Base-by-base conservation (phyloP, 2,888 invertebrate genomes). In the Acanthosepion lycidas region DNA sequence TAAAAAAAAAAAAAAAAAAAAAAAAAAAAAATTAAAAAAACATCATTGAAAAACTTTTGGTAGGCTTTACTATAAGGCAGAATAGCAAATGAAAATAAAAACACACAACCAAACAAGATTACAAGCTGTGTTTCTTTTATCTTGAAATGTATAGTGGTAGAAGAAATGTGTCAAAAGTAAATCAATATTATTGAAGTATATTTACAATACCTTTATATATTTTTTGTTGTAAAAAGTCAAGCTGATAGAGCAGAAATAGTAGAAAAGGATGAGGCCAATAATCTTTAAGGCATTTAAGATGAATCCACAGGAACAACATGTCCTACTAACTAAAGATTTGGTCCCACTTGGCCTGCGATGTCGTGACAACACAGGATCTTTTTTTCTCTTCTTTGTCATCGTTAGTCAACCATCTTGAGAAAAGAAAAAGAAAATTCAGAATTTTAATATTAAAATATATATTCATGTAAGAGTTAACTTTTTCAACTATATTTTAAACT, bases 181-280 rank as follows among this genome's bases (percentile, higher is more conserved):
- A 20, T 59, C 5, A 59, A 59, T 23, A 23, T 20, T 23, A 59
- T 23, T 59, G 23, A 59, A 59, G 59, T 3, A 59, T 59, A 59
- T 55, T 55, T 59, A 96, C 97, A 96, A 55, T 97, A 99, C 99
- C 98, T 98, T 98, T 95, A 99, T 98, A 94, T 99, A 98, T 98
- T 98, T 98, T 98, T 99, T 98, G 97, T 99, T 99, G 97, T 99
- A 99, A 97, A 99, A 99, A 23, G 99, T 99, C 94, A 99, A 98
- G 93, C 99, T 98, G 96, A 99, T 99, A 28, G 99, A 99, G 94
- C 99, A 98, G 26, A 98, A 98, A 97, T 99, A 99, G 97, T 99
- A 99, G 94, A 99, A 98, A 6, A 98, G 97, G 95, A 99, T 98
- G 93, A 99, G 96, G 94, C 96, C 96, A 33, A 97, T 94, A 26